Conservation (phyloP, 2,797 vertebrate species). For the Ceryle rudis region DNA sequence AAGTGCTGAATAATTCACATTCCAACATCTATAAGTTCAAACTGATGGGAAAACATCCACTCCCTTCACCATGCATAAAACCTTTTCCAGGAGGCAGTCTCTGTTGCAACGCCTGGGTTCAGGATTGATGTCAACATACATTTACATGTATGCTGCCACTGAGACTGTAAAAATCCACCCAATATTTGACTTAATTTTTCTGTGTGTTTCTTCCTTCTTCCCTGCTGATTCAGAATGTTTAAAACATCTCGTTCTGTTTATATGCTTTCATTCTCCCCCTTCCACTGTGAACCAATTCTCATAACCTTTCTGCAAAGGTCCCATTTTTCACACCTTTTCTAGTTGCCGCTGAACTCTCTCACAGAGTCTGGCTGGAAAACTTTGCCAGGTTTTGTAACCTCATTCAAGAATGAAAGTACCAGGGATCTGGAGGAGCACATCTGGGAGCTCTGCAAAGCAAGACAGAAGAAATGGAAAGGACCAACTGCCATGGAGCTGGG, state of each 20-base stretch:
- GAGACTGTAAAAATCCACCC: background rate
- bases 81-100: background rate
- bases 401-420: background rate
- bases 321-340: conserved; percentile 36
- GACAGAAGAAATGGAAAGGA: background rate
- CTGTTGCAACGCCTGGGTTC: background rate
- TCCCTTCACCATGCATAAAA: background rate
- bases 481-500: background rate
- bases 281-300: background rate
- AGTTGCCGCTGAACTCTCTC: background rate
- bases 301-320: conserved; percentile 13
- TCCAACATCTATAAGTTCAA: background rate
- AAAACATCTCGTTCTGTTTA: conserved; percentile 23
- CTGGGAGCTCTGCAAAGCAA: background rate
- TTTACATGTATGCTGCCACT: background rate
- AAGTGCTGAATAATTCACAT: background rate
- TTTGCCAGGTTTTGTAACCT: background rate
- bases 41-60: background rate
- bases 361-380: background rate
- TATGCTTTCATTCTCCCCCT: background rate
- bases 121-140: background rate
- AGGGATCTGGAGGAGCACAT: background rate
- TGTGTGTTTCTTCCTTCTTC: background rate
- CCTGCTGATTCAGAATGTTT: conserved; percentile 13
- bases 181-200: background rate